Evolutionary conservation across 1,140 invertebrate genomes (phyloP).

Genomic region (Metopolophium dirhodum): DNA sequence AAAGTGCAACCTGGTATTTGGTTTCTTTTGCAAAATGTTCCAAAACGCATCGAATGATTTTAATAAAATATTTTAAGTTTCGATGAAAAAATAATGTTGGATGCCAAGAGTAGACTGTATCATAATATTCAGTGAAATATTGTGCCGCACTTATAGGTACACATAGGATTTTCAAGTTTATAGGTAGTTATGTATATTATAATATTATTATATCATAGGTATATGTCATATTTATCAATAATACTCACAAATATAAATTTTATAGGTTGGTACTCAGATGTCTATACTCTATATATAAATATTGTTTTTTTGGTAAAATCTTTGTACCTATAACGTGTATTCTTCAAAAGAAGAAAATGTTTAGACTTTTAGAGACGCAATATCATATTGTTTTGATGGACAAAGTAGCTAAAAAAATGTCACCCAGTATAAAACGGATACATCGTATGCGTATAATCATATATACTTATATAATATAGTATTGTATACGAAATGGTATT

Average conservation of each 20-base stretch:
- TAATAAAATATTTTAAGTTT: no score
- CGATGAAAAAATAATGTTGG: no score
- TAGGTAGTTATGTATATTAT: no score
- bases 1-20: background rate
- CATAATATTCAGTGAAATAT: no score
- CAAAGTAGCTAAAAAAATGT: background rate
- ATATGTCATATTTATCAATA: no score
- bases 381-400: background rate
- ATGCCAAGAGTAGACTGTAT: no score
- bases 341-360: background rate
- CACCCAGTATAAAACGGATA: background rate
- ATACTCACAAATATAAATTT: no score
- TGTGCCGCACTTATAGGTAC: no score
- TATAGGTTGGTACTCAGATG: no score
- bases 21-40: background rate
- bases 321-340: background rate
- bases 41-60: background rate
- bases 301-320: background rate
- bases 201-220: no score
- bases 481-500: conserved; percentile 5
- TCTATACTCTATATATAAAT: background rate
- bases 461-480: background rate
- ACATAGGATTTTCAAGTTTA: no score
- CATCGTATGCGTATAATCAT: background rate
- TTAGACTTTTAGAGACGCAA: background rate